Conservation (phyloP, 2,888 invertebrate species). For the Eubasilissa splendida region DNA sequence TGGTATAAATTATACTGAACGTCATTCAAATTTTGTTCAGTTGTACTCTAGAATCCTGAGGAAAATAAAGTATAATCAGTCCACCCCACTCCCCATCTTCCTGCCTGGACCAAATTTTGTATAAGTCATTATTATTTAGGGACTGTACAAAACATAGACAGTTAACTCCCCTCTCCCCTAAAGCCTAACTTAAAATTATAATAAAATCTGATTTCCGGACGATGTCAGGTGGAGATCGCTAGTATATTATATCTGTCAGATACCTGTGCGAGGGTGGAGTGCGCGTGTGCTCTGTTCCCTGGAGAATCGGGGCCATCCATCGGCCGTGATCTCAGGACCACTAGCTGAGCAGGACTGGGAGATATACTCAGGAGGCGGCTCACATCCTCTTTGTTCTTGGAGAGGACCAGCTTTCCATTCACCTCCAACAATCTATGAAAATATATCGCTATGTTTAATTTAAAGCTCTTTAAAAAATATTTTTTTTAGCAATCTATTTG, state of each 20-base stretch:
- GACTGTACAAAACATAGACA: too few species aligned
- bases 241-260: not conserved
- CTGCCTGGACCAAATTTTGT: too few species aligned
- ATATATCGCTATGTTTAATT: not conserved
- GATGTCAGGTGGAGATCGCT: not conserved
- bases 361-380: constrained; percentile 76
- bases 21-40: too few species aligned
- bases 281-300: constrained; percentile 59
- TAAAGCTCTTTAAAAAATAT: too few species aligned
- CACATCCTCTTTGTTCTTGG: constrained; percentile 81
- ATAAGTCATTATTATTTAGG: too few species aligned
- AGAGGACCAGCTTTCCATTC: constrained; percentile 83
- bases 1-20: too few species aligned
- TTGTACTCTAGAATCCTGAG: too few species aligned
- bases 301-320: constrained; percentile 28
- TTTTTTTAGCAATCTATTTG: too few species aligned
- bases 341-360: constrained; percentile 77
- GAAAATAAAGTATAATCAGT: too few species aligned
- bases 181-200: not conserved
- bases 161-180: too few species aligned
- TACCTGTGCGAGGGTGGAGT: constrained; percentile 66
- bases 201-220: not conserved
- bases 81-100: too few species aligned
- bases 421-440: constrained; percentile 82
- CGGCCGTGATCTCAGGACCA: constrained; percentile 69